Evolutionary conservation across 2,888 invertebrate species (phyloP), one percentile per base, ranked within the genome.

Genomic region (Drosophila atripex): DNA sequence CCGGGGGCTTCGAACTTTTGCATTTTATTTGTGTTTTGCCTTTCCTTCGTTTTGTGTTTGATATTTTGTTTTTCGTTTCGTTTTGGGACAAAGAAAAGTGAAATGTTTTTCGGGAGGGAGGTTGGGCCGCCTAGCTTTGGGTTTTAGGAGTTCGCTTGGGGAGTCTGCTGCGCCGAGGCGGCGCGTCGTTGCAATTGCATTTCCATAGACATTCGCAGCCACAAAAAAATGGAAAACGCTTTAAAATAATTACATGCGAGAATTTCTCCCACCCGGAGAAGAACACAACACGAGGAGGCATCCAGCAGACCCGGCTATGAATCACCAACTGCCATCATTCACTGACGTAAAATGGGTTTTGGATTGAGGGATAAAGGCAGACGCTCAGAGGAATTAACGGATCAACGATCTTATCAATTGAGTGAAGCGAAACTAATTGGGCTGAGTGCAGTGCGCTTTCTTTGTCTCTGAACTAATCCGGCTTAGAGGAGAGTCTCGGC

Each of bases 71-170:
- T 64, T 63, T 46, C n/a, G n/a, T 43, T 38, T 53, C 66, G 64
- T 64, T 64, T 53, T 64, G 47, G 76, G 75, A 86, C 85, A 82
- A 82, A 82, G 75, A 87, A 82, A 82, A 82, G 82, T 82, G 82
- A 82, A 82, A 82, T 85, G 85, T 59, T 73, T 65, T 73, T 53
- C 30, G 72, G 49, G n/a, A n/a, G n/a, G 12, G 23, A 46, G 28
- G 8, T 9, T 28, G 28, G 66, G 51, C 18, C 28, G 57, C 14
- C 28, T 38, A 12, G 52, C 43, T 65, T 72, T 58, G 35, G 57
- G 30, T 66, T 65, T 71, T 64, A 64, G 64, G 64, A 53, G 43
- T 52, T 51, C 54, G 46, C 21, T 23, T 53, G 21, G 11, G 35
- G 51, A 32, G 14, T 21, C 12, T 18, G 39, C 21, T 43, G 38